These are phyloP conservation scores for Anoplius nigerrimus DNA, from an alignment of 2,888 invertebrate genomes.

Conservation along the genomic window DNA sequence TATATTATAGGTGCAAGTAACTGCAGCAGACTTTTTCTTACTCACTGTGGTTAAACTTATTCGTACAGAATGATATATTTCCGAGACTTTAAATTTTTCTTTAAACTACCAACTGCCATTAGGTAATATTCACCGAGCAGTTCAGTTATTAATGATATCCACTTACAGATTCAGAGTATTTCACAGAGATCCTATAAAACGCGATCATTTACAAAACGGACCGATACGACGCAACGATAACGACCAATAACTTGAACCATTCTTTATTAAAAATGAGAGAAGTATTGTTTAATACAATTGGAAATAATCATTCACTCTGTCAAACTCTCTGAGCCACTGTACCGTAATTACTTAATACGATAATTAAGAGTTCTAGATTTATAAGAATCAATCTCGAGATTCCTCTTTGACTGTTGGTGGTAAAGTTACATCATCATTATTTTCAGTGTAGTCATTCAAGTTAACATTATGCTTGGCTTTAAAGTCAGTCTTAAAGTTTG, in stretches of 20 bases:
- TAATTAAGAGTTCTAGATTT: conserved; percentile 35
- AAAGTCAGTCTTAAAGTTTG: conserved; percentile 73
- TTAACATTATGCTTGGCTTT: conserved; percentile 71
- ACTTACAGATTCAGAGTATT: conserved; percentile 33
- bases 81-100: conserved; percentile 25
- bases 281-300: conserved; percentile 7
- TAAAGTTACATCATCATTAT: conserved; percentile 57
- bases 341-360: conserved; percentile 36
- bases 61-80: conserved; percentile 25
- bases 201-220: conserved; percentile 18
- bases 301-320: conserved; percentile 27
- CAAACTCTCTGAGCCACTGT: conserved; percentile 42
- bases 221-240: not conserved
- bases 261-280: not conserved
- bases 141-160: conserved; percentile 21
- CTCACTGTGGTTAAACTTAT: conserved; percentile 26
- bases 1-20: conserved; percentile 46
- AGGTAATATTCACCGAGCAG: conserved; percentile 23
- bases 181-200: conserved; percentile 26
- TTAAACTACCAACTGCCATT: conserved; percentile 10
- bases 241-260: not conserved
- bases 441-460: conserved; percentile 62
- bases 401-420: conserved; percentile 62
- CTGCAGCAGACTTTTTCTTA: conserved; percentile 37
- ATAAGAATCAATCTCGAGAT: conserved; percentile 65